A percentile compares a stretch with the other conserved stretches of the same genome.
These are phyloP conservation scores for Drosophila kanapiae DNA, from an alignment of 1,140 invertebrate species.

Conservation along the genomic window DNA sequence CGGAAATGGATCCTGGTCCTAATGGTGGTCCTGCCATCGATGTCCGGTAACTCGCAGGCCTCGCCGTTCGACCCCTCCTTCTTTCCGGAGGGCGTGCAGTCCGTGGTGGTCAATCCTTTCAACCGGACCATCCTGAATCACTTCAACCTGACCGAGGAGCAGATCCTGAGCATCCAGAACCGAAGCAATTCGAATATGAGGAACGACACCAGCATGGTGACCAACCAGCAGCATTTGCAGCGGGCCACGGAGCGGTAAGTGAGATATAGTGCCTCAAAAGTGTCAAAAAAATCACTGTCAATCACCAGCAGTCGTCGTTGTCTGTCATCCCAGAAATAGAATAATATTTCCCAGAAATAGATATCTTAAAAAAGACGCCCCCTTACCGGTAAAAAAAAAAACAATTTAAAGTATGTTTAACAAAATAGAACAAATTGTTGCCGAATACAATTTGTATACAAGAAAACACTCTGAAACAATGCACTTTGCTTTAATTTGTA, in stretches of 20 bases:
- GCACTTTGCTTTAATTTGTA: constrained; percentile 32
- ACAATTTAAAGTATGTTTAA: not conserved
- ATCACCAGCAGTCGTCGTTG: constrained; percentile 30
- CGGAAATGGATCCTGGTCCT: constrained; percentile 36
- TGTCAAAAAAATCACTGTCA: constrained; percentile 36
- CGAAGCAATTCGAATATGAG: constrained; percentile 54
- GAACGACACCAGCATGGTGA: constrained; percentile 38
- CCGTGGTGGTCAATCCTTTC: constrained; percentile 73
- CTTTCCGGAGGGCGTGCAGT: constrained; percentile 67
- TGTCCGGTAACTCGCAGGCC: constrained; percentile 37
- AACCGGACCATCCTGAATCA: constrained; percentile 71
- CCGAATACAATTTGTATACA: constrained; percentile 28
- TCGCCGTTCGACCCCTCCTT: constrained; percentile 57
- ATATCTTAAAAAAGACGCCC: constrained; percentile 28
- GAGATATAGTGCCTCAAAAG: constrained; percentile 5
- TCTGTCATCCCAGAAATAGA: constrained; percentile 33
- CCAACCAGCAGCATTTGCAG: constrained; percentile 39
- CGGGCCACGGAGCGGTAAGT: constrained; percentile 62
- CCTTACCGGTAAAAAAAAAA: constrained; percentile 1
- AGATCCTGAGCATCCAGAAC: constrained; percentile 65
- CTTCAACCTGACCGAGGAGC: constrained; percentile 76
- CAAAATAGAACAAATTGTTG: constrained; percentile 2
- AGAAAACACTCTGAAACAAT: constrained; percentile 6
- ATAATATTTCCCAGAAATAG: constrained; percentile 28
- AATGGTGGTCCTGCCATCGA: constrained; percentile 34